Conservation (phyloP, 2,113 vertebrate genomes). For the Oncorhynchus masou region DNA sequence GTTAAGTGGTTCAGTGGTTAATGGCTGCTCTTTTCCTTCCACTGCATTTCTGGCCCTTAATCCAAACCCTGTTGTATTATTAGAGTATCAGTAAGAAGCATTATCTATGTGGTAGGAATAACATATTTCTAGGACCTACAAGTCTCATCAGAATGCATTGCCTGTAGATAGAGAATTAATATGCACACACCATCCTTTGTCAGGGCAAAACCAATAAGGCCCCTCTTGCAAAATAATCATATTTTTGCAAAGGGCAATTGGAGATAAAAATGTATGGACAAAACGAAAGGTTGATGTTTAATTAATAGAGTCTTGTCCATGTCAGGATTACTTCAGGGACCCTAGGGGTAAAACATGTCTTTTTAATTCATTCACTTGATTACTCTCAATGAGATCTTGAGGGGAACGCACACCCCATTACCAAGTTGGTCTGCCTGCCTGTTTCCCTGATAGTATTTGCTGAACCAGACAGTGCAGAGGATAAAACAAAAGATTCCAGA, state of each 20-base stretch:
- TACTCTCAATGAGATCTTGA: conserved; percentile 17
- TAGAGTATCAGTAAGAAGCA: not conserved
- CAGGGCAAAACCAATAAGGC: conserved; percentile 17
- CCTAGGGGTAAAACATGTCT: conserved; percentile 30
- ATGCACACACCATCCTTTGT: not conserved
- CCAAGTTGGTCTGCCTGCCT: not conserved
- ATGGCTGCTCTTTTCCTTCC: not conserved
- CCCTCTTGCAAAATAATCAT: not conserved
- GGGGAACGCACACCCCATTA: conserved; percentile 15
- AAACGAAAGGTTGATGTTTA: conserved; percentile 12
- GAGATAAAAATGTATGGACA: conserved; percentile 6
- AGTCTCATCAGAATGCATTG: not conserved
- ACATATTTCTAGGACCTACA: not conserved
- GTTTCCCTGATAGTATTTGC: conserved; percentile 1
- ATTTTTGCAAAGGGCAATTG: conserved; percentile 2
- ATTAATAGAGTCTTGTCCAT: conserved; percentile 45
- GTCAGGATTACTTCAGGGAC: conserved; percentile 44
- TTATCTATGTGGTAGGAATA: not conserved
- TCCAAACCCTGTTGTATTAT: not conserved
- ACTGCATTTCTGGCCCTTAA: not conserved
- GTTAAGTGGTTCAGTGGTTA: conserved; percentile 2
- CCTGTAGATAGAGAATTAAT: not conserved
- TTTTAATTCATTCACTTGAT: conserved; percentile 49
- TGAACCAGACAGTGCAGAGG: not conserved
- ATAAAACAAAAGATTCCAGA: not conserved